Evolutionary conservation across 2,113 vertebrate genomes (phyloP).

Genomic region (Dasyornis broadbenti): DNA sequence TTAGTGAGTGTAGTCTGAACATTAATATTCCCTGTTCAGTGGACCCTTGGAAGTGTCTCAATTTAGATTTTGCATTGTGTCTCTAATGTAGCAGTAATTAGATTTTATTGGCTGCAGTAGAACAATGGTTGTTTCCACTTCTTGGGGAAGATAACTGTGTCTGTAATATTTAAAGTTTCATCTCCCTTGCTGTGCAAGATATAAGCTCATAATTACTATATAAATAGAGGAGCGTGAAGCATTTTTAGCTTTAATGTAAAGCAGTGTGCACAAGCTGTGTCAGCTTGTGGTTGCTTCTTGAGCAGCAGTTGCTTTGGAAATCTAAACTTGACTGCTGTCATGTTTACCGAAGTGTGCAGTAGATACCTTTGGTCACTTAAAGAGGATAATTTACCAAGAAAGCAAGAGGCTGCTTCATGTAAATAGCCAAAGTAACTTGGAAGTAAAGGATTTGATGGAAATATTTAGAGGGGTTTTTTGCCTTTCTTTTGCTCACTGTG

Average conservation of each 20-base stretch:
- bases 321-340: background rate
- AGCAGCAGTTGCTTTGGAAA: background rate
- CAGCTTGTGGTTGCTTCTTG: background rate
- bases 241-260: background rate
- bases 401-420: background rate
- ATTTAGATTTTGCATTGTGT: background rate
- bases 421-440: background rate
- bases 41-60: background rate
- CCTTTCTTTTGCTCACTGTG: constrained; percentile 12
- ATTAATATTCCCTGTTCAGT: background rate
- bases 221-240: background rate
- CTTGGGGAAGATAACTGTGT: background rate
- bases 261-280: background rate
- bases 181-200: background rate
- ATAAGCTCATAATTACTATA: background rate
- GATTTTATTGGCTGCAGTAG: background rate
- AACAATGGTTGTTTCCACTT: background rate
- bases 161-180: background rate
- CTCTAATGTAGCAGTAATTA: background rate
- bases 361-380: background rate
- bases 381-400: background rate
- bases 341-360: background rate
- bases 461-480: background rate
- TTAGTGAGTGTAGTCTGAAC: background rate
- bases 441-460: background rate